Conservation (phyloP, 2,888 invertebrate species). For the Amorpha juglandis region DNA sequence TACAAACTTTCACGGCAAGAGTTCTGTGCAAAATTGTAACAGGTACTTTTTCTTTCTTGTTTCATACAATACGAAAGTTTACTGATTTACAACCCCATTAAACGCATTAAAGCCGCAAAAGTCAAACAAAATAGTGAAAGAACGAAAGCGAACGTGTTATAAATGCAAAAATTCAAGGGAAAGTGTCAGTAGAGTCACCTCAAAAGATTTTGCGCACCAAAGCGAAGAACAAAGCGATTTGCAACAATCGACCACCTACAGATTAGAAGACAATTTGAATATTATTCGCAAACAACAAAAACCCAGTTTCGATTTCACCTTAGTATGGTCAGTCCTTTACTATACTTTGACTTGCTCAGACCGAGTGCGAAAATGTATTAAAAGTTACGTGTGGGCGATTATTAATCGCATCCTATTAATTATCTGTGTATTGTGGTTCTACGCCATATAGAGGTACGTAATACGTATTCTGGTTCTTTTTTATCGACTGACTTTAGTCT, state of each 20-base stretch:
- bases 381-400: conserved; percentile 15
- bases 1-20: conserved; percentile 34
- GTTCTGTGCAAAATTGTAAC: conserved; percentile 66
- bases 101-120: conserved; percentile 59
- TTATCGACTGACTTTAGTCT: background rate
- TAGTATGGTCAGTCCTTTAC: conserved; percentile 56
- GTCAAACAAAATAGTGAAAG: conserved; percentile 61
- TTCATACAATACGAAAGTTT: conserved; percentile 65
- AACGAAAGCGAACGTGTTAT: conserved; percentile 67
- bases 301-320: conserved; percentile 65
- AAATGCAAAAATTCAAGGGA: conserved; percentile 68
- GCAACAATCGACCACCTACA: conserved; percentile 73
- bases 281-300: conserved; percentile 70
- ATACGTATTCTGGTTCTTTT: background rate
- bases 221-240: conserved; percentile 49
- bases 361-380: conserved; percentile 24
- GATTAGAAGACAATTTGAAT: conserved; percentile 69
- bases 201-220: conserved; percentile 32
- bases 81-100: conserved; percentile 73
- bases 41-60: conserved; percentile 66
- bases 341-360: conserved; percentile 52
- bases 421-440: conserved; percentile 17
- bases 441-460: background rate
- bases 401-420: conserved; percentile 17
- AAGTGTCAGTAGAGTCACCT: conserved; percentile 60